These are phyloP conservation scores for Mus pahari DNA, from an alignment of 2,113 vertebrate species.

Conservation along the genomic window DNA sequence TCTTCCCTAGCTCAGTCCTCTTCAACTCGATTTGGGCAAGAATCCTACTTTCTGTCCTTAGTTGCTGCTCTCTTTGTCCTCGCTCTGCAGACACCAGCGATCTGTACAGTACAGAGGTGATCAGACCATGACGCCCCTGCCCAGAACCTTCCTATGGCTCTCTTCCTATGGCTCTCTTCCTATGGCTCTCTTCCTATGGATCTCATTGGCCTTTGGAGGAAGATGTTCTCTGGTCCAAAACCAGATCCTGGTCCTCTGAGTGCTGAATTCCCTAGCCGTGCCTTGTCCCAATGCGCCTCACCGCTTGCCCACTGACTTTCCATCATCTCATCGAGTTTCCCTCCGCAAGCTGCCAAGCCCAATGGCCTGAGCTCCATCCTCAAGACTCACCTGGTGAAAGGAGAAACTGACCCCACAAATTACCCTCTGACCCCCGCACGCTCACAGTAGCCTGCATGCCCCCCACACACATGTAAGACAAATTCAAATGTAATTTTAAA, in stretches of 20 bases:
- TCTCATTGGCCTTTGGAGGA: neutral
- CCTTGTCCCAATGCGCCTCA: neutral
- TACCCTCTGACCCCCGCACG: neutral
- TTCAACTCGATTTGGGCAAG: neutral
- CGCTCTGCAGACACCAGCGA: neutral
- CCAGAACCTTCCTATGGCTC: neutral
- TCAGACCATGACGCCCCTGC: neutral
- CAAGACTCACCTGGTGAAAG: neutral
- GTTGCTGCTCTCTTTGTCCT: neutral
- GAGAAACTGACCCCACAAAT: neutral
- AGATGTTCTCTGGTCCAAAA: neutral
- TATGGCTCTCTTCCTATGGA: neutral
- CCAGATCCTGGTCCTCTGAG: neutral
- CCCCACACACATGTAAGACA: neutral
- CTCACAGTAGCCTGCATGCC: neutral
- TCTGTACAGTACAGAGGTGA: neutral
- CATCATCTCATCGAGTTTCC: neutral
- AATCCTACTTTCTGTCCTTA: neutral
- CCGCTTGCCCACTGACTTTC: neutral
- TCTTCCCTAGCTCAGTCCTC: neutral
- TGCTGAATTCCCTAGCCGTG: neutral
- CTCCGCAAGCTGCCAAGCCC: neutral
- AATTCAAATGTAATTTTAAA: neutral
- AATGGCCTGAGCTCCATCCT: neutral
- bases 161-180: neutral